A percentile compares a stretch with the other conserved stretches of the same genome.
These are phyloP conservation scores for Perodicticus potto DNA, from an alignment of 2,797 vertebrate species.

Conservation along the genomic window DNA sequence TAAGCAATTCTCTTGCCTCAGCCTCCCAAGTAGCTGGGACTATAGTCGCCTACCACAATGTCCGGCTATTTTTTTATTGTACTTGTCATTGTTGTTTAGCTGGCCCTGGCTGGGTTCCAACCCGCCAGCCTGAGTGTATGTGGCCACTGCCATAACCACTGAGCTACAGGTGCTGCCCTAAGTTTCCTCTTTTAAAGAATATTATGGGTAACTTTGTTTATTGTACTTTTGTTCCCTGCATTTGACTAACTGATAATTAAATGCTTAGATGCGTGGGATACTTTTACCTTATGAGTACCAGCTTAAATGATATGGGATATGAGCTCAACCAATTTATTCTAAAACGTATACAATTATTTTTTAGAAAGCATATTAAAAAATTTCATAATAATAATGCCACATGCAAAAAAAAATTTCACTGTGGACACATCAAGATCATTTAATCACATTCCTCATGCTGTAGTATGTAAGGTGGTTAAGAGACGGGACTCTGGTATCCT, in stretches of 20 bases:
- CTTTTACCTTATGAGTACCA: background rate
- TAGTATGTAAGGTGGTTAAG: background rate
- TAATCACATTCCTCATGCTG: background rate
- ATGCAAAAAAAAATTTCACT: background rate
- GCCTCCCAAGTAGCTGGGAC: too few relatives aligned
- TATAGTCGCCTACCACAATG: too few relatives aligned
- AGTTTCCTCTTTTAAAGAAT: constrained; percentile 1
- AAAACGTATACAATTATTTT: constrained; percentile 40
- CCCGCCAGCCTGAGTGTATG: too few relatives aligned
- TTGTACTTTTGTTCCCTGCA: background rate
- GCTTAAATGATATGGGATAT: background rate
- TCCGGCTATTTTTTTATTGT: too few relatives aligned
- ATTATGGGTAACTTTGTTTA: background rate
- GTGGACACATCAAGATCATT: background rate
- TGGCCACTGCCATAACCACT: too few relatives aligned
- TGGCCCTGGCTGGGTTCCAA: too few relatives aligned
- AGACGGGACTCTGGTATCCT: background rate
- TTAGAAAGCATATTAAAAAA: background rate
- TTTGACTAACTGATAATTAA: background rate
- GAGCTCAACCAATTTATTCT: background rate
- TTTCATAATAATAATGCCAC: background rate
- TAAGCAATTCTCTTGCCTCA: too few relatives aligned
- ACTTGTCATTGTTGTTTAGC: too few relatives aligned
- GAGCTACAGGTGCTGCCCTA: too few relatives aligned
- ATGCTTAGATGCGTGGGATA: background rate